phyloP scores from a whole-genome alignment of 2,113 vertebrate genomes.

The Aspiorhynchus laticeps region DNA sequence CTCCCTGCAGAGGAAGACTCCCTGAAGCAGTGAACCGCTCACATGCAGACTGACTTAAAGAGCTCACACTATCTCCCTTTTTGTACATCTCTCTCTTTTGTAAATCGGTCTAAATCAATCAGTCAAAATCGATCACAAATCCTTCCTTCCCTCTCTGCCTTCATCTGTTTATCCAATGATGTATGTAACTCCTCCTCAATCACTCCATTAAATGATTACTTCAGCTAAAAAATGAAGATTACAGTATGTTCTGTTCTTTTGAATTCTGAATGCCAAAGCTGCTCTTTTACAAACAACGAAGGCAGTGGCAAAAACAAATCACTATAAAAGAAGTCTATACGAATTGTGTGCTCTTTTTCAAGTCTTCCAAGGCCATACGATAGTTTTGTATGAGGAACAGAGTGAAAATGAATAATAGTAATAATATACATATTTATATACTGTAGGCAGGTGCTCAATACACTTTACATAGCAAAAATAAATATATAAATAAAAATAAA shows the following conservation, averaged over 20 bases:
- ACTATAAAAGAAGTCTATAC: background rate
- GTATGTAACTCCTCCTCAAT: background rate
- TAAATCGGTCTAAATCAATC: constrained; percentile 24
- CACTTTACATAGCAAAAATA: no score
- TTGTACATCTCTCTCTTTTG: background rate
- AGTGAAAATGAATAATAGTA: no score
- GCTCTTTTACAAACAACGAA: background rate
- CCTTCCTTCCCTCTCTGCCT: background rate
- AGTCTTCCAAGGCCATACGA: no score
- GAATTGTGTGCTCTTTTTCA: background rate
- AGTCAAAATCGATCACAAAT: constrained; percentile 2
- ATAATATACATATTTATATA: no score
- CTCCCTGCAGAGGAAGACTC: constrained; percentile 14
- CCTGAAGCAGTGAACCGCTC: background rate
- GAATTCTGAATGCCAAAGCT: background rate
- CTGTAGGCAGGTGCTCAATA: no score
- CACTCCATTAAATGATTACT: background rate
- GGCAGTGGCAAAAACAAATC: background rate
- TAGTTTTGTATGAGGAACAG: no score
- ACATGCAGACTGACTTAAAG: background rate
- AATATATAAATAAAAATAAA: no score
- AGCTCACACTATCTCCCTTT: background rate
- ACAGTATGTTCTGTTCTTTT: background rate
- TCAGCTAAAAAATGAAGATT: background rate
- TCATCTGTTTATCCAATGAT: background rate